Evolutionary conservation across 2,113 vertebrate species (phyloP).

Genomic region (Tenrec ecaudatus): DNA sequence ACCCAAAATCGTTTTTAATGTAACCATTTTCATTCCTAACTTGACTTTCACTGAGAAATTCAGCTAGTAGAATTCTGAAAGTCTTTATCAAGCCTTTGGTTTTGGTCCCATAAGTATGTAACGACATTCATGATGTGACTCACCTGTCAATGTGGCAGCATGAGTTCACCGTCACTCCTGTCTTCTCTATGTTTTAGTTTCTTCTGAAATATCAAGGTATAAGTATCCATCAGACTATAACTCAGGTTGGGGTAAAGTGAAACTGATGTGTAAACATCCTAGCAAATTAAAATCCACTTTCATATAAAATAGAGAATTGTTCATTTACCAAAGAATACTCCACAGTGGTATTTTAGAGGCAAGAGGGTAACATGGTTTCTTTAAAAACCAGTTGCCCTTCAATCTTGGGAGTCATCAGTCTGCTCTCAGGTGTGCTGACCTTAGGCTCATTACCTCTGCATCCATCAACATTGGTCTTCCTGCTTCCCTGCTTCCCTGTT

Average conservation of each 20-base stretch:
- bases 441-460: too few relatives aligned
- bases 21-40: constrained; percentile 40
- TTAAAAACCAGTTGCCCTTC: not conserved
- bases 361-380: not conserved
- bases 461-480: too few relatives aligned
- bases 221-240: not conserved
- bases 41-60: not conserved
- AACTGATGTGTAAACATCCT: not conserved
- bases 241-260: not conserved
- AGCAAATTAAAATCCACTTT: not conserved
- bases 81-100: too few relatives aligned
- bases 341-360: not conserved
- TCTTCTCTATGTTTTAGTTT: too few relatives aligned
- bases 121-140: too few relatives aligned
- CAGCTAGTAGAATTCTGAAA: too few relatives aligned
- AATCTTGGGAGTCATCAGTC: too few relatives aligned
- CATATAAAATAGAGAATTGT: not conserved
- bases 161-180: too few relatives aligned
- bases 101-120: too few relatives aligned
- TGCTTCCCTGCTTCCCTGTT: too few relatives aligned
- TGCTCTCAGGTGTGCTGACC: too few relatives aligned
- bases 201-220: not conserved
- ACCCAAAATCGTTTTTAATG: constrained; percentile 64
- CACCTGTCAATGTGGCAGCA: too few relatives aligned
- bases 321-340: not conserved